Conservation (phyloP, 2,797 vertebrate genomes). For the Peromyscus nudipes region DNA sequence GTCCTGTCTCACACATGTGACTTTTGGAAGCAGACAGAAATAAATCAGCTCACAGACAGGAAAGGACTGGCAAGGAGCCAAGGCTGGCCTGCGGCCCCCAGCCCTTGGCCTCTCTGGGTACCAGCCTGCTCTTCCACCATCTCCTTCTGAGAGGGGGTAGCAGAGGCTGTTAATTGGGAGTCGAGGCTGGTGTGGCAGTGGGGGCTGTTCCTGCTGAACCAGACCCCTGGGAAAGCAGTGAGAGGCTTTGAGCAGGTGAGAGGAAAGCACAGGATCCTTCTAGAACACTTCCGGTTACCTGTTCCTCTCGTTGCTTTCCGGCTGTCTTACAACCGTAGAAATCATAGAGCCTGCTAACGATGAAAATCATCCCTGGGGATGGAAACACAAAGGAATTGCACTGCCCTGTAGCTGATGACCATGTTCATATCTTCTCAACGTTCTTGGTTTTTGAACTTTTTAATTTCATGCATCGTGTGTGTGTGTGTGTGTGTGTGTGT, state of each 20-base stretch:
- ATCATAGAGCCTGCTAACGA: not conserved
- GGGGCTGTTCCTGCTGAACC: not conserved
- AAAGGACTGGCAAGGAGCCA: not conserved
- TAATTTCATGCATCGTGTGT: not conserved
- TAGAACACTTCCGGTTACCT: not conserved
- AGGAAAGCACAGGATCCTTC: not conserved
- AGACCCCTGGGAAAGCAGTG: not conserved
- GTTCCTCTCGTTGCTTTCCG: not conserved
- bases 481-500: not conserved
- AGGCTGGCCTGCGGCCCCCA: not conserved
- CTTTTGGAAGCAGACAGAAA: not conserved
- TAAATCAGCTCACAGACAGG: not conserved
- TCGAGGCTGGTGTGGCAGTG: too few species aligned
- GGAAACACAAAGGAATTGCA: not conserved
- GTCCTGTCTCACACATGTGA: not conserved
- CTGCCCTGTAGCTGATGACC: not conserved
- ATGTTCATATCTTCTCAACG: not conserved
- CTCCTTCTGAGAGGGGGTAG: not conserved
- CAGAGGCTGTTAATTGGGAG: not conserved
- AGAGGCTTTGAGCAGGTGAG: not conserved
- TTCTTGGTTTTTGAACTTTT: not conserved
- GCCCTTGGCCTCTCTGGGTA: not conserved
- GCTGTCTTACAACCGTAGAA: not conserved
- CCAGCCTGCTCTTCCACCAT: not conserved
- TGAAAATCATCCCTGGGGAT: not conserved